Evolutionary conservation across 2,888 invertebrate genomes (phyloP).

Genomic region (Macrosiphum euphorbiae): DNA sequence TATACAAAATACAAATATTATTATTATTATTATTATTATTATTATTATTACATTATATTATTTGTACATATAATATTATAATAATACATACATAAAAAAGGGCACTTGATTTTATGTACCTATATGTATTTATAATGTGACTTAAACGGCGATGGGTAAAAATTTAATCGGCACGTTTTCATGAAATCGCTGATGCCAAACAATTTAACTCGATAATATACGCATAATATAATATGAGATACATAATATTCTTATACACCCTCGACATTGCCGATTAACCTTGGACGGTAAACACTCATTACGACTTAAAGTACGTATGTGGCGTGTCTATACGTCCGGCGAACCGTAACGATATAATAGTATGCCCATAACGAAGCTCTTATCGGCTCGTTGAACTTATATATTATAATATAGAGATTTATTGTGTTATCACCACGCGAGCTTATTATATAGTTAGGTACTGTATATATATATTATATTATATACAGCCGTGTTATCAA

Average conservation of each 20-base stretch:
- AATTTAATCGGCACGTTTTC: not conserved
- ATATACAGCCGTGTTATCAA: not conserved
- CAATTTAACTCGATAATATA: not conserved
- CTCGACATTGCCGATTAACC: not conserved
- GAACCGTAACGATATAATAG: not conserved
- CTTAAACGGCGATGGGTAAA: not conserved
- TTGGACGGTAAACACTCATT: not conserved
- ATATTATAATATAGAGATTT: not conserved
- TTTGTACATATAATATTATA: not conserved
- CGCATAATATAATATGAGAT: not conserved
- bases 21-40: too few species aligned
- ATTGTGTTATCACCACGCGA: not conserved
- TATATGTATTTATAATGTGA: not conserved
- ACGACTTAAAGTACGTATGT: not conserved
- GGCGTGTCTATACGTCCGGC: not conserved
- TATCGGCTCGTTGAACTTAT: not conserved
- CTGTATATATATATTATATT: not conserved
- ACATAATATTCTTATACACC: not conserved
- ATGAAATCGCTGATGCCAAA: not conserved
- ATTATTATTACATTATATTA: not conserved
- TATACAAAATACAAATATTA: not conserved
- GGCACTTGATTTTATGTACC: not conserved
- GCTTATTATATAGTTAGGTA: not conserved
- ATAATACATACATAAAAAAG: not conserved
- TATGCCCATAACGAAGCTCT: not conserved